Conservation (phyloP, 1,140 invertebrate species). For the Brachionus manjavacas region DNA sequence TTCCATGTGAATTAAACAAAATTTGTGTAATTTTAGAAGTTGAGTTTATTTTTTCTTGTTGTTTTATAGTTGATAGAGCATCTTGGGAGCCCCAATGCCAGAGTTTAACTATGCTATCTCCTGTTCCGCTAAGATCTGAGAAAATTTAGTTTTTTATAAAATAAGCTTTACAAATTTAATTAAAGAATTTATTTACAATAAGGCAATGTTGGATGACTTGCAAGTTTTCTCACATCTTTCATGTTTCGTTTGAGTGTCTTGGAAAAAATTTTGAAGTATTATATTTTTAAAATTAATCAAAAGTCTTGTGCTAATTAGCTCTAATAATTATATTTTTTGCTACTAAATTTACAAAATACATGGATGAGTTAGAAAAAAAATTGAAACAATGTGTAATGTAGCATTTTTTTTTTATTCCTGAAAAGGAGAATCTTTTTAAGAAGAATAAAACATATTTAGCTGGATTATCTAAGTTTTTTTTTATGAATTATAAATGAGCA, state of each 20-base stretch:
- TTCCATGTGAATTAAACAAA: constrained; percentile 89
- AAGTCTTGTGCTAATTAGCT: too few species aligned
- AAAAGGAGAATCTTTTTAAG: too few species aligned
- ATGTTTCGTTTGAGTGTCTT: constrained; percentile 65
- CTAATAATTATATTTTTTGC: too few species aligned
- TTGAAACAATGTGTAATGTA: too few species aligned
- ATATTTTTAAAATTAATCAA: too few species aligned
- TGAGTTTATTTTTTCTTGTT: constrained; percentile 76
- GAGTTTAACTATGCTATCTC: constrained; percentile 91
- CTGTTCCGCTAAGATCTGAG: constrained; percentile 84
- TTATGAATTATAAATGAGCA: too few species aligned
- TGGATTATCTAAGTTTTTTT: too few species aligned
- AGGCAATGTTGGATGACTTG: constrained; percentile 85
- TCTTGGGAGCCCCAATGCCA: constrained; percentile 96
- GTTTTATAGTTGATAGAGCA: constrained; percentile 77
- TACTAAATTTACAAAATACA: too few species aligned
- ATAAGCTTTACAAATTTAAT: neutral
- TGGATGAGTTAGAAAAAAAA: too few species aligned
- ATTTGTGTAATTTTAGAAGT: constrained; percentile 82
- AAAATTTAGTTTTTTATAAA: constrained; percentile 35
- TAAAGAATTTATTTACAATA: constrained; percentile 71
- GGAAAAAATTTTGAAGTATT: too few species aligned
- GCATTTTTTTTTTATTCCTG: too few species aligned
- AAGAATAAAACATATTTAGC: too few species aligned
- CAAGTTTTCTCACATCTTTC: constrained; percentile 87